Percentiles rank a stretch among this genome's conserved stretches.
Conservation (phyloP, 2,888 invertebrate genomes). For the Drosophila fungiperda region DNA sequence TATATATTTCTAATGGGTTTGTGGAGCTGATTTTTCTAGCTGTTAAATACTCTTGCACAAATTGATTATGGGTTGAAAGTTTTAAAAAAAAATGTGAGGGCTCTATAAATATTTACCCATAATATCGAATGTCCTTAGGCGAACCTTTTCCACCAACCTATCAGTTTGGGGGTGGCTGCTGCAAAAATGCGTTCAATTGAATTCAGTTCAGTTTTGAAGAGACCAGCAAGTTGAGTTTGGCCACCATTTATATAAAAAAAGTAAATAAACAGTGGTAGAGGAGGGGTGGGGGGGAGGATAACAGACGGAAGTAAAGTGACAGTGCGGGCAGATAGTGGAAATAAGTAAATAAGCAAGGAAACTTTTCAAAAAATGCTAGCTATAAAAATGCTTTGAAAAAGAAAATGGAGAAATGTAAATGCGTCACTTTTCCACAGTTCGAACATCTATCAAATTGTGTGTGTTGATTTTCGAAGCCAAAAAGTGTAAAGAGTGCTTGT, state of each 20-base stretch:
- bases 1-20: background rate
- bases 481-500: constrained; percentile 22
- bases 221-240: constrained; percentile 37
- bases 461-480: constrained; percentile 53
- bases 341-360: constrained; percentile 65
- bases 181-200: constrained; percentile 59
- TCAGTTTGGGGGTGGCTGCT: constrained; percentile 7
- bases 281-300: background rate
- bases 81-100: constrained; percentile 3
- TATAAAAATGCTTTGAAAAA: constrained; percentile 45
- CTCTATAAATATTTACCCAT: constrained; percentile 57
- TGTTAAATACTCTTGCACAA: background rate
- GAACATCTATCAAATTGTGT: constrained; percentile 74
- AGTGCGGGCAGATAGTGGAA: constrained; percentile 47
- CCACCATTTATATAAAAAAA: constrained; percentile 68
- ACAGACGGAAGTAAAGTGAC: background rate
- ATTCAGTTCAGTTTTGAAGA: constrained; percentile 68
- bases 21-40: background rate
- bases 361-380: constrained; percentile 40
- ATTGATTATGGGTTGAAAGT: background rate
- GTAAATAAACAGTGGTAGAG: constrained; percentile 44
- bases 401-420: constrained; percentile 65
- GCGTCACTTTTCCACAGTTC: constrained; percentile 67
- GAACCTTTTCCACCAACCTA: background rate
- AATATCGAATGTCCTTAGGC: constrained; percentile 39